Evolutionary conservation across 2,113 vertebrate species (phyloP), one percentile per base, ranked within the genome.

Genomic region (Gallinago jamesoni): DNA sequence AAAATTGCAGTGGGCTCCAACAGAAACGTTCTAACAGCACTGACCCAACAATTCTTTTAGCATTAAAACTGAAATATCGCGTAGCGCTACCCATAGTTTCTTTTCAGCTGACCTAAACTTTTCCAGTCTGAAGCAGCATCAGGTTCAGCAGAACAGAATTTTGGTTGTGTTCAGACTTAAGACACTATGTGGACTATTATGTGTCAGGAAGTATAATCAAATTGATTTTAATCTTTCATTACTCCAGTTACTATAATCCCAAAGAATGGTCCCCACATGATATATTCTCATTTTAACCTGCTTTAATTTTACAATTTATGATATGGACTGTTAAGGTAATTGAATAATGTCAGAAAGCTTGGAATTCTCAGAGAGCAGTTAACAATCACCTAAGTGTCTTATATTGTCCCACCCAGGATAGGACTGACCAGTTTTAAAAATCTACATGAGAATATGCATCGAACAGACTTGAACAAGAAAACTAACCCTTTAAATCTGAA

Each of bases 291-390:
- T 45, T 64, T 68, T 45, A 90, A 95, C 92, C 84, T 35, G 76
- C 78, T 87, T 96, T 91, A 84, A 50, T 60, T 91, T 87, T 81
- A 86, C 66, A 68, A 69, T 74, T 91, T 93, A 87, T 12, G 37
- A 74, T 75, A 39, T 3, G 87, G 53, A 78, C 47, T 30, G 14
- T 69, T 92, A 78, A 83, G 72, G 95, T 93, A 94, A 69, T 82
- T 59, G 35, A 88, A 62, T 72, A 53, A 57, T 15, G 28, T 90
- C 79, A 83, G 45, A 89, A 81, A 84, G 28, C n/a, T 74, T 81
- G 23, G 37, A 85, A 69, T 75, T 93, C 53, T 81, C n/a, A 41
- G 43, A 84, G 45, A 84, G 64, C 56, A 93, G 57, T 83, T 62
- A 91, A 55, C 87, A 50, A 31, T 84, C 82, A 67, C 56, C 55